A percentile compares a stretch with the other conserved stretches of the same genome.
phyloP scores from a whole-genome alignment of 2,113 vertebrate species.

The Hippocampus barbouri region DNA sequence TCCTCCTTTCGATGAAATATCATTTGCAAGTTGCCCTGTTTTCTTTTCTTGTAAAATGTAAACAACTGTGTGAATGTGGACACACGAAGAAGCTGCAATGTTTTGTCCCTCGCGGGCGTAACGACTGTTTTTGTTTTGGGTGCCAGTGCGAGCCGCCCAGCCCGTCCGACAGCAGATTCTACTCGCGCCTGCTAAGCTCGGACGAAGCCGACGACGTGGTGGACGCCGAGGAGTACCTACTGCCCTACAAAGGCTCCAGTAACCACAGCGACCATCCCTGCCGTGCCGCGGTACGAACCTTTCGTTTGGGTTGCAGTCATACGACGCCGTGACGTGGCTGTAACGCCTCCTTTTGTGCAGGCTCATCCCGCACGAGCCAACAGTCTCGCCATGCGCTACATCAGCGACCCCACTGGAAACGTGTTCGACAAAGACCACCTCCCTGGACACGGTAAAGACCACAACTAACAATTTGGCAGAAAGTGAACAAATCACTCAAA shows the following conservation, averaged over 20 bases:
- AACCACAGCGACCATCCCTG: constrained; percentile 36
- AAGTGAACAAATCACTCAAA: too few relatives aligned
- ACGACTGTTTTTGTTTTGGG: neutral
- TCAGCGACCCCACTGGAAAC: constrained; percentile 83
- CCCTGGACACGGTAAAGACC: constrained; percentile 70
- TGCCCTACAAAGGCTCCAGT: constrained; percentile 70
- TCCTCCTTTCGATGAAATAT: too few relatives aligned
- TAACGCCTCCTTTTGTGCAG: constrained; percentile 35
- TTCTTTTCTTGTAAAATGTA: too few relatives aligned
- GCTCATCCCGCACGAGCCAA: constrained; percentile 72
- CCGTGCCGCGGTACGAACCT: constrained; percentile 72
- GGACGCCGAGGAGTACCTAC: constrained; percentile 87
- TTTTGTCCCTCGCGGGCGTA: neutral
- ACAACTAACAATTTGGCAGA: too few relatives aligned
- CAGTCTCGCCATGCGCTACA: constrained; percentile 81
- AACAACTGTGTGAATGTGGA: too few relatives aligned
- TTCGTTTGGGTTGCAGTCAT: too few relatives aligned
- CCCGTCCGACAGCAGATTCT: constrained; percentile 83
- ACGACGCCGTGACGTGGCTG: neutral
- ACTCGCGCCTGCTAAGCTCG: constrained; percentile 81
- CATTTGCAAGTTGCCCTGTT: too few relatives aligned
- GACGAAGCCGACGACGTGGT: constrained; percentile 83
- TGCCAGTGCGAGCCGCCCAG: constrained; percentile 80
- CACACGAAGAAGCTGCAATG: neutral
- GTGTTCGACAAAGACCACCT: constrained; percentile 63